Base-by-base conservation (phyloP, 2,113 vertebrate genomes). In the Charadrius vociferus region DNA sequence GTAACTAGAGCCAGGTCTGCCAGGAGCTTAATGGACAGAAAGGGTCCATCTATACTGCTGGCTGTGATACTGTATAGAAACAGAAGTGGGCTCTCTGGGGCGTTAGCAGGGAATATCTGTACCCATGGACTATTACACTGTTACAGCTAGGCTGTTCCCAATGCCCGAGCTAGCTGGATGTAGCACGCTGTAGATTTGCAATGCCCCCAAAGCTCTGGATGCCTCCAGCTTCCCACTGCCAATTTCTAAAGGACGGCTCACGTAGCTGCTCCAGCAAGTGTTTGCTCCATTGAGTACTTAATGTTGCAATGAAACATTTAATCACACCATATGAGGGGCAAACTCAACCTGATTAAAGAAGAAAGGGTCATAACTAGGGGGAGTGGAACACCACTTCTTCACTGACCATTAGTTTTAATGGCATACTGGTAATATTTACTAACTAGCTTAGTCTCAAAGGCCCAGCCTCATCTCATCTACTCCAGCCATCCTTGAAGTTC, bases 371-470 rank as follows among this genome's bases (percentile, higher is more conserved):
- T 96, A 96, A 97, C 96, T 94, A 83, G 71, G 79, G 85, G 95
- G 92, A 90, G 90, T 92, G 96, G 93, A 94, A 96, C 92, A 93
- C 75, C 85, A 95, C 96, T 97, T 97, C 81, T 96, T 95, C 95
- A 95, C 97, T 96, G 97, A 94, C 95, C 96, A 96, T 97, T 97
- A 97, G 94, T 95, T 96, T 97, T 95, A 91, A 96, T 95, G 92
- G 91, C 87, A 82, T 79, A 94, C 79, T 1, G 0, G 91, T 95
- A 96, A 94, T 95, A 97, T 95, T 96, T 96, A 97, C 97, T 97
- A 97, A 97, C 97, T 88, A 96, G 96, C 93, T 93, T 45, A 68
- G 96, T 96, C 96, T 97, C 96, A 95, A 72, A 96, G 95, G 96
- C 96, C 90, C 95, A 96, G 74, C 81, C 78, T 97, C 96, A 96